Percentiles rank a stretch among this genome's conserved stretches.
Conservation (phyloP, 2,113 vertebrate genomes). For the Scophthalmus maximus region DNA sequence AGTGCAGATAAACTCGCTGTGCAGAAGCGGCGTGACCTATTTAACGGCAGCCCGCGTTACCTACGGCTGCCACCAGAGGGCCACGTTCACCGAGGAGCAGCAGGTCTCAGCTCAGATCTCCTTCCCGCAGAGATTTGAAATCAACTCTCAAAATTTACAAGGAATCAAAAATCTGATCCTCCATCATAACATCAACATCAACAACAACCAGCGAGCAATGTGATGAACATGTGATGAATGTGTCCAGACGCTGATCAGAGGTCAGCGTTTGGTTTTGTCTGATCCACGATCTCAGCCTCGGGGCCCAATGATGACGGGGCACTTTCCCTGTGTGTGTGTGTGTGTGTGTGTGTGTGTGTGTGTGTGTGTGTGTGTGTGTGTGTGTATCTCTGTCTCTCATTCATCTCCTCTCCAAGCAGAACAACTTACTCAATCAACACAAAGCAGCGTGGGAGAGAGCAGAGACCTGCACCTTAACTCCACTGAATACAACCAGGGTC, state of each 20-base stretch:
- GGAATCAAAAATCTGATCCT: too few relatives aligned
- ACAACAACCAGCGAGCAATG: too few relatives aligned
- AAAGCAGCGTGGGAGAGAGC: slow-evolving; percentile 58
- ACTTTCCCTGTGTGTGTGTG: slow-evolving; percentile 27
- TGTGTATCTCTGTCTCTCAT: slow-evolving; percentile 47
- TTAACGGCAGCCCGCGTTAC: slow-evolving; percentile 28
- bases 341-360: slow-evolving; percentile 3
- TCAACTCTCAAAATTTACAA: too few relatives aligned
- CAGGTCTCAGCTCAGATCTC: too few relatives aligned
- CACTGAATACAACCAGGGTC: slow-evolving; percentile 17
- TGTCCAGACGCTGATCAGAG: slow-evolving; percentile 24
- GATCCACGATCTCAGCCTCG: slow-evolving; percentile 29
- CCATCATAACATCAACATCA: too few relatives aligned
- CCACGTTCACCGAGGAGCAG: too few relatives aligned
- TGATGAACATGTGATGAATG: background rate
- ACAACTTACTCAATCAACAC: slow-evolving; percentile 50
- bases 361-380: slow-evolving; percentile 18
- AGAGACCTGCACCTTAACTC: slow-evolving; percentile 43
- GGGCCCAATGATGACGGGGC: slow-evolving; percentile 59
- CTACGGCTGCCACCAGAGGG: slow-evolving; percentile 38
- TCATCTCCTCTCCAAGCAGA: slow-evolving; percentile 53
- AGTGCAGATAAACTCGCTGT: slow-evolving; percentile 55
- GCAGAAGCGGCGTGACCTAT: slow-evolving; percentile 68
- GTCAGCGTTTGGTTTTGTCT: slow-evolving; percentile 48
- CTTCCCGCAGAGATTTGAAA: too few relatives aligned